Evolutionary conservation across 2,113 vertebrate genomes (phyloP).

Genomic region (Aepyceros melampus): DNA sequence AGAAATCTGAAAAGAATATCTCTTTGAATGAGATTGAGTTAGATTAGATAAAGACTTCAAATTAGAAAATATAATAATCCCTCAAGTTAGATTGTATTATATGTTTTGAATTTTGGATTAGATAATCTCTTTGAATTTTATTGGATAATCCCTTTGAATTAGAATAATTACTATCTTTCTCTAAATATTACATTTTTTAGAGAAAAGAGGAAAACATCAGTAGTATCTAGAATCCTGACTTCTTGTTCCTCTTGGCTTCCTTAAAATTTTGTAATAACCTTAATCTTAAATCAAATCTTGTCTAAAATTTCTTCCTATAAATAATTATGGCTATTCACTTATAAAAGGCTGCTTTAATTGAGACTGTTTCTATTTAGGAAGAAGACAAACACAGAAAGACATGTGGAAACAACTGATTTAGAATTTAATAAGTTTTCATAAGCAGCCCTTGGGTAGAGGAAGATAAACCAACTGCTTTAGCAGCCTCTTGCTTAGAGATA

Average conservation of each 20-base stretch:
- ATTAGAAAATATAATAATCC: background rate
- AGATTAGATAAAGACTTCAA: background rate
- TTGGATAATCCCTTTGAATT: background rate
- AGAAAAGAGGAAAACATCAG: background rate
- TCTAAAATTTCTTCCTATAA: background rate
- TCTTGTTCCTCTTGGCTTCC: background rate
- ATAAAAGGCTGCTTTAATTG: background rate
- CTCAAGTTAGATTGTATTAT: background rate
- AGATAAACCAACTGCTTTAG: too few species aligned
- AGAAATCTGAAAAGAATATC: background rate
- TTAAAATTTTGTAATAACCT: background rate
- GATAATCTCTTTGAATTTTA: background rate
- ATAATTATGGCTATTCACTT: background rate
- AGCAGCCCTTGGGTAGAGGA: background rate
- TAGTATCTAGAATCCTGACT: background rate
- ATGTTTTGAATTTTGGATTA: background rate
- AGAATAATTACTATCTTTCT: background rate
- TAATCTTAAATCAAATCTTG: background rate
- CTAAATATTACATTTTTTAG: background rate
- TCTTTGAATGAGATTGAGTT: background rate
- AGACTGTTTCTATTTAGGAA: background rate
- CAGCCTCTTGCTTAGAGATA: background rate
- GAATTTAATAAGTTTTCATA: background rate
- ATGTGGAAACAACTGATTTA: background rate
- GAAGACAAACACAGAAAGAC: background rate